Conservation (phyloP, 2,797 vertebrate species). For the Galaxias olidus region DNA sequence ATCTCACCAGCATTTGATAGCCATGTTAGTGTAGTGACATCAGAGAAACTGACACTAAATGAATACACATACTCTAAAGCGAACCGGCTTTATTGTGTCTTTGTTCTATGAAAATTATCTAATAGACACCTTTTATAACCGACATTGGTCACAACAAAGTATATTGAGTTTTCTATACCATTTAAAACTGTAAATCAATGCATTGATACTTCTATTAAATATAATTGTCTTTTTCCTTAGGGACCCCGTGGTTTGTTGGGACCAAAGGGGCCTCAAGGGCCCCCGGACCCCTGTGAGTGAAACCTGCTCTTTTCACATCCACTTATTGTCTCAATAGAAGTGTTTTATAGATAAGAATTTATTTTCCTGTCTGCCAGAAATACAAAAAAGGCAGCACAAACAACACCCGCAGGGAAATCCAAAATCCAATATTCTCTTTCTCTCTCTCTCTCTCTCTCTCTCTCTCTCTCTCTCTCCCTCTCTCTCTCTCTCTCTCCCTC, state of each 20-base stretch:
- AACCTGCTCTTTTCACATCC: neutral
- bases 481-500: too few relatives aligned
- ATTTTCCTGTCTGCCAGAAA: conserved; percentile 23
- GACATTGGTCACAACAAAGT: neutral
- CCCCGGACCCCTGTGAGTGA: conserved; percentile 90
- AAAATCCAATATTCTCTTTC: conserved; percentile 9
- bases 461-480: too few relatives aligned
- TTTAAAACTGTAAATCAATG: too few relatives aligned
- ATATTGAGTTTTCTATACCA: too few relatives aligned
- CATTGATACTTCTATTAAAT: conserved; percentile 17
- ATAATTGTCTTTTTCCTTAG: conserved; percentile 63
- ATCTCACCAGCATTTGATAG: conserved; percentile 21
- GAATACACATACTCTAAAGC: neutral
- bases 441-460: too few relatives aligned
- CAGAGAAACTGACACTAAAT: conserved; percentile 39
- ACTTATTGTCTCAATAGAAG: conserved; percentile 30
- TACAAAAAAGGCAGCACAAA: conserved; percentile 35
- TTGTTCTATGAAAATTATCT: neutral
- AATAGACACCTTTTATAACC: conserved; percentile 40
- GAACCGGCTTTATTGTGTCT: too few relatives aligned
- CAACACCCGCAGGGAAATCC: conserved; percentile 45
- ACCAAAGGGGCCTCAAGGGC: conserved; percentile 94
- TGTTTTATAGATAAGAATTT: conserved; percentile 4
- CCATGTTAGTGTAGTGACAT: too few relatives aligned
- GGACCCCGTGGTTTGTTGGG: conserved; percentile 94